Evolutionary conservation across 2,113 vertebrate genomes (phyloP).

Genomic region (Bothrops jararaca): DNA sequence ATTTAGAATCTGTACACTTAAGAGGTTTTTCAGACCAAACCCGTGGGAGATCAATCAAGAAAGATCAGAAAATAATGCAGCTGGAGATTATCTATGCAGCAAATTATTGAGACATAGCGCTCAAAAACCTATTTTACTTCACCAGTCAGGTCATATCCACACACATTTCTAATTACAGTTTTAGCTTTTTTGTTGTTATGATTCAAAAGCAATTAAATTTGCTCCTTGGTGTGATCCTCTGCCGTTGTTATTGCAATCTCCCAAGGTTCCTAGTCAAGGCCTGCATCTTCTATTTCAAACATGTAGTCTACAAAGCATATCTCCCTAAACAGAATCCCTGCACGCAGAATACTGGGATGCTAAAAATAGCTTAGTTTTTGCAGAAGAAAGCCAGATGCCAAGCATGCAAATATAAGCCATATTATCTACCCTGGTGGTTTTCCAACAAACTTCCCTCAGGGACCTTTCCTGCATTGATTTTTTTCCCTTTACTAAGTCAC

Average conservation of each 20-base stretch:
- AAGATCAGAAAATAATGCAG: not conserved
- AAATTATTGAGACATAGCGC: not conserved
- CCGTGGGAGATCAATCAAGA: not conserved
- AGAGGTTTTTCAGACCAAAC: not conserved
- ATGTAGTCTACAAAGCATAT: not conserved
- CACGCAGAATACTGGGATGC: not conserved
- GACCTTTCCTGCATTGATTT: not conserved
- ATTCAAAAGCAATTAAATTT: not conserved
- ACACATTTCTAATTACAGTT: not conserved
- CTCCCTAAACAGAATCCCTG: not conserved
- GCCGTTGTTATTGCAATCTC: not conserved
- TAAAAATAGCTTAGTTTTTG: not conserved
- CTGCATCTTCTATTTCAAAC: not conserved
- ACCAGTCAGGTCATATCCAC: not conserved
- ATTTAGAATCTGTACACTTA: not conserved
- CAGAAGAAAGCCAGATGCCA: not conserved
- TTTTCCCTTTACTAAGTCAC: not conserved
- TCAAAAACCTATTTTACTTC: not conserved
- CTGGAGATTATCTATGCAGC: not conserved
- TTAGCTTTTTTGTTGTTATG: not conserved
- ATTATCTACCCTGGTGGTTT: constrained; percentile 1
- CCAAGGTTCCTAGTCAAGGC: not conserved
- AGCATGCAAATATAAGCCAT: not conserved
- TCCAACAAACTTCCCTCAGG: not conserved
- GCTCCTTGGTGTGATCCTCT: not conserved